phyloP scores from a whole-genome alignment of 2,888 invertebrate species.

The Drosophila yooni region DNA sequence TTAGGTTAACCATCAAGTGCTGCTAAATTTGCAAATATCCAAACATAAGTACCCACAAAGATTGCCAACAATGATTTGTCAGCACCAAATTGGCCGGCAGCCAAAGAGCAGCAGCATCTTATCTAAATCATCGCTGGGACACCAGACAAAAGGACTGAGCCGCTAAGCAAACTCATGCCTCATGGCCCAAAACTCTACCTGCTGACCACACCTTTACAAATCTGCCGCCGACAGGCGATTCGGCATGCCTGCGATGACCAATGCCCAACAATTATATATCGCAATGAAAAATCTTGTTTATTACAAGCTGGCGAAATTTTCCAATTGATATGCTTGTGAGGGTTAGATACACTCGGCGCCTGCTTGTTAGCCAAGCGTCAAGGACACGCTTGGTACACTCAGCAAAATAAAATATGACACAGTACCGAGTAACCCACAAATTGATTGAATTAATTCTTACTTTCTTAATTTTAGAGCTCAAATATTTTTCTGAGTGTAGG shows the following conservation, averaged over 20 bases:
- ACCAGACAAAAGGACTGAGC: conserved; percentile 32
- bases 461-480: not conserved
- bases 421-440: not conserved
- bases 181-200: conserved; percentile 35
- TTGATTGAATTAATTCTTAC: not conserved
- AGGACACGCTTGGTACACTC: conserved; percentile 59
- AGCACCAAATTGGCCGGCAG: conserved; percentile 58
- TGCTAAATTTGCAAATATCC: conserved; percentile 71
- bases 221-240: conserved; percentile 73
- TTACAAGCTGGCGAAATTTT: conserved; percentile 81
- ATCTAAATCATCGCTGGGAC: conserved; percentile 69
- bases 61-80: conserved; percentile 77
- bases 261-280: conserved; percentile 48
- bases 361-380: conserved; percentile 69
- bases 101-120: conserved; percentile 60
- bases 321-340: conserved; percentile 57
- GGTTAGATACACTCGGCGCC: conserved; percentile 57
- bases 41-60: conserved; percentile 25
- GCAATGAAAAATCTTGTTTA: conserved; percentile 82
- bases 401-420: not conserved
- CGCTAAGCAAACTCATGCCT: conserved; percentile 39
- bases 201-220: conserved; percentile 60
- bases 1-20: conserved; percentile 65
- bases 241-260: conserved; percentile 64
- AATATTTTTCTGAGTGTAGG: not conserved